phyloP scores from a whole-genome alignment of 2,797 vertebrate genomes.

The Coreius guichenoti region DNA sequence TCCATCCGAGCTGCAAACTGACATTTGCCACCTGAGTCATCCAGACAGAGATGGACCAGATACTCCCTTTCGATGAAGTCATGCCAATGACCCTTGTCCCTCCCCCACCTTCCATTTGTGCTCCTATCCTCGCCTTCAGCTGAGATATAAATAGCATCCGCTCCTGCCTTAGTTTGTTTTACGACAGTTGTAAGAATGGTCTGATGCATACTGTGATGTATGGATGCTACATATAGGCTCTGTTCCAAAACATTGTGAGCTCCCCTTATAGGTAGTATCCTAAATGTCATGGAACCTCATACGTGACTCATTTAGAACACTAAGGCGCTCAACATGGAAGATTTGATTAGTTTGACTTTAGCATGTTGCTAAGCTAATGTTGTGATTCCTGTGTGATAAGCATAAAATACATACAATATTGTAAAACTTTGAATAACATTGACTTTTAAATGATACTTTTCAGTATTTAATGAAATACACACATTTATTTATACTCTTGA shows the following conservation, averaged over 20 bases:
- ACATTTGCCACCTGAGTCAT: constrained; percentile 70
- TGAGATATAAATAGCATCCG: constrained; percentile 26
- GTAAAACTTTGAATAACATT: neutral
- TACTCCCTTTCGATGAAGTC: constrained; percentile 59
- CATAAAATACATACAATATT: neutral
- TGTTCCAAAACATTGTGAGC: constrained; percentile 1
- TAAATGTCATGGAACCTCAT: neutral
- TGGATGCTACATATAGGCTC: neutral
- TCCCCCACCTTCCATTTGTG: constrained; percentile 38
- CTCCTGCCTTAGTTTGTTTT: constrained; percentile 46
- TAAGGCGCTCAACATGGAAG: neutral
- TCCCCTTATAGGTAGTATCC: neutral
- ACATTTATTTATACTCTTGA: neutral
- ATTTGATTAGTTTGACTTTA: neutral
- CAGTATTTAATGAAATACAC: neutral
- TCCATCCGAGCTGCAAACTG: constrained; percentile 56
- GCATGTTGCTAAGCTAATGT: neutral
- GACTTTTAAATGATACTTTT: neutral
- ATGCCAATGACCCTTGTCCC: constrained; percentile 50
- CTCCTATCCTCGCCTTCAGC: constrained; percentile 35
- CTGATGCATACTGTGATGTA: constrained; percentile 22
- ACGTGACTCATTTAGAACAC: neutral
- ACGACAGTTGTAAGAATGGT: constrained; percentile 13
- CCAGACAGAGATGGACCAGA: constrained; percentile 56
- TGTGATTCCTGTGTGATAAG: neutral